Conservation (phyloP, 2,888 invertebrate genomes). For the Tineola bisselliella region DNA sequence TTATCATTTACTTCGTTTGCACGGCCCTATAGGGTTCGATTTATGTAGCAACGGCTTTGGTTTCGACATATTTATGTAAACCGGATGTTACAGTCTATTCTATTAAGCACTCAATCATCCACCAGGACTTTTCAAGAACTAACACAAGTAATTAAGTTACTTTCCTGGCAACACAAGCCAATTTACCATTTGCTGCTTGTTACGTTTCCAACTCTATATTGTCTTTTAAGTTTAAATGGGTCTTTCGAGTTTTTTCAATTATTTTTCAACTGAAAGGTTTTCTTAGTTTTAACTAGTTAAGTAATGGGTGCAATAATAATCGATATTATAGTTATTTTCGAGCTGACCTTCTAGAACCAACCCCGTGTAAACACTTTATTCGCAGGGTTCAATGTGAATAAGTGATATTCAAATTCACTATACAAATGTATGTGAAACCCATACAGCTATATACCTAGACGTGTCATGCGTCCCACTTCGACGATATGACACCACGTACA, state of each 20-base stretch:
- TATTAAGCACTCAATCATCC: background rate
- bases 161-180: too few species aligned
- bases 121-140: background rate
- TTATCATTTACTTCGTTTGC: too few species aligned
- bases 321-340: conserved; percentile 1
- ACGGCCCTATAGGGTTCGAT: too few species aligned
- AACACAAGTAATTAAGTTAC: too few species aligned
- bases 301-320: background rate
- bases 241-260: background rate
- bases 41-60: too few species aligned
- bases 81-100: background rate
- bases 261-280: background rate
- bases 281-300: background rate
- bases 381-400: too few species aligned
- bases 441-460: too few species aligned
- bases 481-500: background rate
- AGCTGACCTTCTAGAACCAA: background rate
- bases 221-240: background rate
- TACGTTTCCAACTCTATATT: background rate
- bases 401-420: too few species aligned
- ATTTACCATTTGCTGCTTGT: background rate
- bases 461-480: conserved; percentile 3
- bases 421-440: too few species aligned
- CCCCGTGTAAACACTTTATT: too few species aligned
- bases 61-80: background rate